Evolutionary conservation across 1,140 invertebrate species (phyloP).

Genomic region (Drosophila sulfurigaster): DNA sequence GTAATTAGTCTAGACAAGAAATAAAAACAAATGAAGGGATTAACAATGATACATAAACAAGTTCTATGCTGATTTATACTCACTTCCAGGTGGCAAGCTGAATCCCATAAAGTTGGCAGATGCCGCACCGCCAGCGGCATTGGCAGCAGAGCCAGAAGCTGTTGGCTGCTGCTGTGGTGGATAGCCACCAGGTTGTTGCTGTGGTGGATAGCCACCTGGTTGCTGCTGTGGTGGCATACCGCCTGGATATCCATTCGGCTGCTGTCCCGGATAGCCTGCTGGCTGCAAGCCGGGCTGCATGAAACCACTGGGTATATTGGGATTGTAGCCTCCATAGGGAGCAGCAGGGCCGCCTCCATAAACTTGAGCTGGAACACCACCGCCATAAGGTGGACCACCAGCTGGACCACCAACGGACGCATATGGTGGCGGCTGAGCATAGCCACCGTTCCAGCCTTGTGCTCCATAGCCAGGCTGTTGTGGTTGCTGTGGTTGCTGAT

Average conservation of each 20-base stretch:
- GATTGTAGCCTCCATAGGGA: constrained; percentile 59
- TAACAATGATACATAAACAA: neutral
- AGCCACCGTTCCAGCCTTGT: constrained; percentile 66
- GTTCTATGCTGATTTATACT: constrained; percentile 46
- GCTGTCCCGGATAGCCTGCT: constrained; percentile 68
- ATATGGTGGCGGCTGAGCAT: constrained; percentile 71
- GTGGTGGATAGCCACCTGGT: constrained; percentile 59
- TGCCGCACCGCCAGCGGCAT: constrained; percentile 55
- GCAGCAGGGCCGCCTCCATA: constrained; percentile 33
- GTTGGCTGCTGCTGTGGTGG: constrained; percentile 54
- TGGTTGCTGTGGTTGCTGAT: constrained; percentile 59
- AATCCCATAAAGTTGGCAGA: constrained; percentile 73
- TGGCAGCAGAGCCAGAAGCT: constrained; percentile 36
- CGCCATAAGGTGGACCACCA: constrained; percentile 48
- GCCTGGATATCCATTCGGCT: constrained; percentile 55
- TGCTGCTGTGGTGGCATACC: constrained; percentile 34
- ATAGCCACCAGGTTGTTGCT: constrained; percentile 56
- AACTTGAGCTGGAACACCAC: constrained; percentile 41
- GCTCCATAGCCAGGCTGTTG: constrained; percentile 62
- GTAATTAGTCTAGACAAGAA: constrained; percentile 27
- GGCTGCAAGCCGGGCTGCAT: constrained; percentile 53
- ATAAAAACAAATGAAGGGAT: constrained; percentile 8
- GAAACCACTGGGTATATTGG: constrained; percentile 66
- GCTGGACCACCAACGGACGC: constrained; percentile 48
- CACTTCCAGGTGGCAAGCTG: constrained; percentile 77